phyloP scores from a whole-genome alignment of 2,888 invertebrate genomes.

The Phytoseiulus persimilis region DNA sequence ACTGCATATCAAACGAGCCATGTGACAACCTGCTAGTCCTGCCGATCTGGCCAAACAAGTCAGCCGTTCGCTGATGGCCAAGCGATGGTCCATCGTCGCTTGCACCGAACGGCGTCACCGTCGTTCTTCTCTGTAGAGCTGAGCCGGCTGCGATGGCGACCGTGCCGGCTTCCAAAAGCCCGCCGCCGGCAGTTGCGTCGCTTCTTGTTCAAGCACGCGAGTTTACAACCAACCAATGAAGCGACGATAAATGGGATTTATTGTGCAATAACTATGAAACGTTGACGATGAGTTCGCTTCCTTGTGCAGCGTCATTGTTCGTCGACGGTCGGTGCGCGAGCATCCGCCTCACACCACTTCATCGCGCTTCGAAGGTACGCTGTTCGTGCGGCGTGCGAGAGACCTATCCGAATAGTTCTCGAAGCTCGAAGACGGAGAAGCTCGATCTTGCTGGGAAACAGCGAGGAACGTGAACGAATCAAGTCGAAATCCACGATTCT shows the following conservation, averaged over 20 bases:
- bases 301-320: background rate
- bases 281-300: background rate
- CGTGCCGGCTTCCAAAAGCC: background rate
- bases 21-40: constrained; percentile 5
- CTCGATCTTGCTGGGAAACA: background rate
- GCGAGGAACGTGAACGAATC: background rate
- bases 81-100: background rate
- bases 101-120: background rate
- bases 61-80: background rate
- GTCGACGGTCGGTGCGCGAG: background rate
- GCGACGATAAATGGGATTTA: constrained; percentile 5
- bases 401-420: background rate
- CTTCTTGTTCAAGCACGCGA: background rate
- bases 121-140: background rate
- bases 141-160: background rate
- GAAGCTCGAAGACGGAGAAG: no score
- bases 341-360: background rate
- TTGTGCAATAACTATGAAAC: constrained; percentile 5
- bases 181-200: background rate
- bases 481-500: background rate
- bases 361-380: background rate
- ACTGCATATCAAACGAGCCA: constrained; percentile 5
- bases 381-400: background rate
- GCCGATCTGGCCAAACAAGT: background rate
- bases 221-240: constrained; percentile 5